A percentile compares a stretch with the other conserved stretches of the same genome.
phyloP scores from a whole-genome alignment of 2,888 invertebrate genomes.

The Drosophila antonietae region DNA sequence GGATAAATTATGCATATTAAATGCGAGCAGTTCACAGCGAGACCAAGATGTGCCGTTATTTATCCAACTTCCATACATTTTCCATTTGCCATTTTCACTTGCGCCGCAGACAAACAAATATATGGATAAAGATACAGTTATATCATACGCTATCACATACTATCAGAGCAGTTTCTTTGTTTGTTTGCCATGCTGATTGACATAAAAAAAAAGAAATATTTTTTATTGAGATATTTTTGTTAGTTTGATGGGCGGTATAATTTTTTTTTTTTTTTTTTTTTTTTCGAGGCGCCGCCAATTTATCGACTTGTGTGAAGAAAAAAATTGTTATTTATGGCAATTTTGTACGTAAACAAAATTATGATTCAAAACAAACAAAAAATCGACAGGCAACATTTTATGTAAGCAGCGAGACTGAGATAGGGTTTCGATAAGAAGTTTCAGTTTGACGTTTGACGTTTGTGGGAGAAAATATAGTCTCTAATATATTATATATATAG shows the following conservation, averaged over 20 bases:
- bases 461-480: too few relatives aligned
- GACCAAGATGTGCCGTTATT: slow-evolving; percentile 52
- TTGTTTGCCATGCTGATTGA: slow-evolving; percentile 69
- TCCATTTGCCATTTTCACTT: slow-evolving; percentile 2
- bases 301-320: slow-evolving; percentile 45
- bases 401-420: slow-evolving; percentile 24
- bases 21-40: slow-evolving; percentile 55
- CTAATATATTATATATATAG: neutral
- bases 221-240: slow-evolving; percentile 72
- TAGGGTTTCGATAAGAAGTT: neutral
- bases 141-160: slow-evolving; percentile 18
- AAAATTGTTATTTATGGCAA: slow-evolving; percentile 64
- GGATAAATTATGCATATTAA: slow-evolving; percentile 80
- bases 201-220: slow-evolving; percentile 63
- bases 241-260: slow-evolving; percentile 65
- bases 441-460: neutral
- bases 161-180: slow-evolving; percentile 53
- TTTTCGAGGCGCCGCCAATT: slow-evolving; percentile 65
- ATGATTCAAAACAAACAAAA: slow-evolving; percentile 33
- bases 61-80: slow-evolving; percentile 20
- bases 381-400: slow-evolving; percentile 19
- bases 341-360: slow-evolving; percentile 69
- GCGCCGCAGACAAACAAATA: slow-evolving; percentile 39
- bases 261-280: slow-evolving; percentile 39
- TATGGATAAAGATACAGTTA: slow-evolving; percentile 12